Evolutionary conservation across 2,113 vertebrate species (phyloP).

Genomic region (human): GRCh38 chr12:75032001-75032500

Average conservation of each 20-base stretch:
- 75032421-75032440: neutral
- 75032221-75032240: neutral
- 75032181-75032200: neutral
- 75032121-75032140: neutral
- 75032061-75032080: neutral
- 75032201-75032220: neutral
- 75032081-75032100: neutral
- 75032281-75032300: neutral
- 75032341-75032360: neutral
- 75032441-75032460: neutral
- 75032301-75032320: neutral
- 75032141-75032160: neutral
- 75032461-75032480: neutral
- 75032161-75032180: neutral
- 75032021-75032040: neutral
- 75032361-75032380: neutral
- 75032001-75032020: neutral
- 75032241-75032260: neutral
- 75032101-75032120: neutral
- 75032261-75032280: neutral
- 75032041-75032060: neutral
- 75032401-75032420: neutral
- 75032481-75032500: neutral
- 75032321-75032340: neutral
- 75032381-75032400: neutral